Evolutionary conservation across 2,113 vertebrate species (phyloP), one percentile per base, ranked within the genome.

Genomic region (Lota lota): DNA sequence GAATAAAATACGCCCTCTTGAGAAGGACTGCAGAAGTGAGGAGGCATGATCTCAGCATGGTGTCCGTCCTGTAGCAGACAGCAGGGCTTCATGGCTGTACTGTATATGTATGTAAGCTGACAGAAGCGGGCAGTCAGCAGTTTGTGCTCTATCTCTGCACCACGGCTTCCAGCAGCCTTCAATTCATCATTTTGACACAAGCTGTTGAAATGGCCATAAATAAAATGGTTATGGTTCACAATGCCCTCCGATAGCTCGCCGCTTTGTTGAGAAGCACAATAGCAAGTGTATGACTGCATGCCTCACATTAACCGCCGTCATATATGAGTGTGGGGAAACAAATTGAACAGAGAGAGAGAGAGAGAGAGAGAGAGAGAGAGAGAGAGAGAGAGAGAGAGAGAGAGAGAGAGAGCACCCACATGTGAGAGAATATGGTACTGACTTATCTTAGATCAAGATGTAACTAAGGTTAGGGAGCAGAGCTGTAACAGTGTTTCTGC

Each of bases 111-210:
- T 75, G 76, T 72, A 66, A 69, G 79, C 83, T 74, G 69, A 80
- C 7, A 47, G 40, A 47, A 47, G 74, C 74, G 70, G 61, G 33
- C 68, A 65, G 81, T 89, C 84, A 86, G 84, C 85, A 85, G 64
- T 82, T 86, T 69, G 65, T 70, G 71, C 64, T 77, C 73, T 62
- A 50, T 79, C 76, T 74, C 71, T 72, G 66, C 76, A 73, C 63
- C 69, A 51, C 68, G 68, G 70, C 77, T 81, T 71, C 62, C 50
- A 22, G 70, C 73, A 60, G 68, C 64, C 57, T 33, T 59, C 68
- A 73, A 78, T 85, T 70, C 50, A 81, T 85, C 71, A 84, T 78
- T 73, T 51, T 81, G 79, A 79, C 73, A 68, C 66, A 51, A 2
- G 22, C 54, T 17, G 73, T 75, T 69, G 75, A 75, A 74, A 77